Evolutionary conservation across 2,888 invertebrate species (phyloP), one percentile per base, ranked within the genome.

Genomic region (Hetaerina titia): DNA sequence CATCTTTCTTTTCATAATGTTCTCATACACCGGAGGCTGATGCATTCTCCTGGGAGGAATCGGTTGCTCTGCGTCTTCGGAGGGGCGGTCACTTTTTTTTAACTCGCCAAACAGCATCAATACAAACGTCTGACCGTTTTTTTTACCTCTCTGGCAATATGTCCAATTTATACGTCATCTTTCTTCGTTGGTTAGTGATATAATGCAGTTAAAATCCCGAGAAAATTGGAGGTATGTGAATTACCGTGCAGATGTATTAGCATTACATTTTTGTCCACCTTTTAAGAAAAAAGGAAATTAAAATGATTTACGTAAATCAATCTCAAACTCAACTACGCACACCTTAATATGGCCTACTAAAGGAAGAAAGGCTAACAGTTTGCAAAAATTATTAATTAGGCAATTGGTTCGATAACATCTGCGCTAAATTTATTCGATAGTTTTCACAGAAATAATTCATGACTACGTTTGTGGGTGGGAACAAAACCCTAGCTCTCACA

Each of bases 151-250:
- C 81, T 25, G 22, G 74, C 69, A 69, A 92, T 92, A 92, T 56
- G 69, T 74, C 92, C 92, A 92, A 92, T 92, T 64, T 92, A 92
- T 31, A 8, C 45, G 92, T 92, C 92, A 92, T 92, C 15, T 89
- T 45, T 63, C 45, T n/a, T 63, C 22, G 90, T 1, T 11, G 11
- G 57, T 22, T 56, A 90, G 9, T 69, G 64, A 31, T 17, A 63
- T 17, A 45, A 90, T 13, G 90, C 90, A 64, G 69, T 90, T 64
- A 90, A 25, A 90, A 90, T 90, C 64, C 63, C 45, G n/a, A 69
- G 69, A n/a, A n/a, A n/a, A n/a, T n/a, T 7, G n/a, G 22, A n/a
- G 69, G 69, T 4, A 69, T 69, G 0, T n/a, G 22, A n/a, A n/a
- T n/a, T n/a, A 9, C 9, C 69, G n/a, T 69, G 69, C n/a, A n/a